phyloP scores from a whole-genome alignment of 2,888 invertebrate species.

The Phasia obesa region DNA sequence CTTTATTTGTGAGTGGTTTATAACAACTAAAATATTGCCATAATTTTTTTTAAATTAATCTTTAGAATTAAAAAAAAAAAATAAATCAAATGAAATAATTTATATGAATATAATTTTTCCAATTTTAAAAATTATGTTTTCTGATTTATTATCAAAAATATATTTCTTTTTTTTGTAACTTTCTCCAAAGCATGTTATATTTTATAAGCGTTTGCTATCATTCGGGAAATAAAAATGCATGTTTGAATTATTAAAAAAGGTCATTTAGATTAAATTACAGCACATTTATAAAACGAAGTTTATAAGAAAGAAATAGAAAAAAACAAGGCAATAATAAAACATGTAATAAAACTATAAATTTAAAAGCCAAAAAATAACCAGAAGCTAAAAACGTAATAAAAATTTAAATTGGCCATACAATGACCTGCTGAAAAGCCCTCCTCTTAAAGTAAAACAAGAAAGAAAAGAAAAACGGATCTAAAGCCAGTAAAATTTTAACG shows the following conservation, averaged over 20 bases:
- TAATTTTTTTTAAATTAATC: not conserved
- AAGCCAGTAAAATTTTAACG: slow-evolving; percentile 10
- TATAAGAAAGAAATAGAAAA: slow-evolving; percentile 4
- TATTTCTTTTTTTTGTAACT: slow-evolving; percentile 15
- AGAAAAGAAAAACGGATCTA: slow-evolving; percentile 38
- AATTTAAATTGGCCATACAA: slow-evolving; percentile 60
- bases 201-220: not conserved
- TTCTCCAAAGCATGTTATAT: slow-evolving; percentile 27
- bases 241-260: slow-evolving; percentile 55
- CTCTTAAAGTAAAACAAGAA: not conserved
- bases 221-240: slow-evolving; percentile 28
- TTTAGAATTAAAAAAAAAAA: not conserved
- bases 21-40: no score
- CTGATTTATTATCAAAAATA: not conserved
- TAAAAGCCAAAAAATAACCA: slow-evolving; percentile 63
- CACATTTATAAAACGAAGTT: slow-evolving; percentile 48
- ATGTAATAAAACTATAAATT: slow-evolving; percentile 62
- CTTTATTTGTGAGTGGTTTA: no score
- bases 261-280: slow-evolving; percentile 54
- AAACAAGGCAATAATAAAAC: slow-evolving; percentile 45
- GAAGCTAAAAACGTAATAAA: slow-evolving; percentile 61
- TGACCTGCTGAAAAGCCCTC: slow-evolving; percentile 59
- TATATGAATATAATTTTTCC: not conserved
- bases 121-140: not conserved
- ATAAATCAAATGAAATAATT: not conserved